Percentiles rank a stretch among this genome's conserved stretches.
Conservation (phyloP, 2,888 invertebrate species). For the Physocephala rufipes region DNA sequence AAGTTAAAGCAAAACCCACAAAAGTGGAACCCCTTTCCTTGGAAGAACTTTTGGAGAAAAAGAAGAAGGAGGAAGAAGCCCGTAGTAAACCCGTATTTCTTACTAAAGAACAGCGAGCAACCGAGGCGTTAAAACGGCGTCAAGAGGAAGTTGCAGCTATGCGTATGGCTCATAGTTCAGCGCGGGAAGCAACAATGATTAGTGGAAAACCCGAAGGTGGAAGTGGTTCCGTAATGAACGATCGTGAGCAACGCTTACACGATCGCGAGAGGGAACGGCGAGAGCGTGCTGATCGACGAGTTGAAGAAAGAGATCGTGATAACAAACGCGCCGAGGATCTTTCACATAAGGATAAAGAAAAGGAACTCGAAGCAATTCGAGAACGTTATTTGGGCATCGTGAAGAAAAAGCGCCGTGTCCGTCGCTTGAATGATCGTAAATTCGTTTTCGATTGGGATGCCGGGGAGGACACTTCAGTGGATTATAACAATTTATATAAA, state of each 20-base stretch:
- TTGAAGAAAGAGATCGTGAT: slow-evolving; percentile 64
- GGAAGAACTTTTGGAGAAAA: slow-evolving; percentile 94
- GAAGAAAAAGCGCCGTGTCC: slow-evolving; percentile 90
- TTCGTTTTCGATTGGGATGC: slow-evolving; percentile 99
- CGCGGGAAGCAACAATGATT: slow-evolving; percentile 27
- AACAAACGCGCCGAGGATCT: slow-evolving; percentile 61
- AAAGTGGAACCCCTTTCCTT: slow-evolving; percentile 87
- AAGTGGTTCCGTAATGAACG: slow-evolving; percentile 59
- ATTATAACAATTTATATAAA: slow-evolving; percentile 97
- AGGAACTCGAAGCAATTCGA: slow-evolving; percentile 93
- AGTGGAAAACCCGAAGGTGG: slow-evolving; percentile 55
- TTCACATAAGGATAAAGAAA: slow-evolving; percentile 83
- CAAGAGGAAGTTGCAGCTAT: slow-evolving; percentile 89
- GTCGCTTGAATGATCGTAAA: slow-evolving; percentile 96
- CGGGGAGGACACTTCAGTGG: slow-evolving; percentile 96
- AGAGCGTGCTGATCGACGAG: slow-evolving; percentile 35
- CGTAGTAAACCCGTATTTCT: slow-evolving; percentile 96
- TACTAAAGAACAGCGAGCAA: slow-evolving; percentile 93
- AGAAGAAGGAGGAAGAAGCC: slow-evolving; percentile 95
- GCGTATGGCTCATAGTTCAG: slow-evolving; percentile 71
- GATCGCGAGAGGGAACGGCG: slow-evolving; percentile 38
- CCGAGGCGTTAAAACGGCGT: slow-evolving; percentile 86
- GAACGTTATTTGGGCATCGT: slow-evolving; percentile 93
- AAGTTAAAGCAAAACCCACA: slow-evolving; percentile 51
- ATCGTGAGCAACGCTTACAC: slow-evolving; percentile 62